phyloP scores from a whole-genome alignment of 1,140 invertebrate genomes.

The Eulimnadia texana region DNA sequence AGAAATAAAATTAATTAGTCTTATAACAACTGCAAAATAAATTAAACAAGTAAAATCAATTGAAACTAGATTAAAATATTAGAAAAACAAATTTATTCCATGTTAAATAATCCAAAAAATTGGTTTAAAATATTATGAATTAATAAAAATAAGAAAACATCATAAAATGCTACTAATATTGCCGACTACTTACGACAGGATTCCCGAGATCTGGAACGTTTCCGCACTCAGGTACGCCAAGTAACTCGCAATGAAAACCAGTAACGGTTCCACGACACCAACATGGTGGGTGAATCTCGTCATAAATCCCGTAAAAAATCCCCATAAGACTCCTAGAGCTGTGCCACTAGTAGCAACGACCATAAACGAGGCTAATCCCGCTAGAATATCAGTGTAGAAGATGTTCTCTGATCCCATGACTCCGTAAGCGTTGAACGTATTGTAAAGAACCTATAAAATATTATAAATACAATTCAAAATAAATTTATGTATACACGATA shows the following conservation, averaged over 20 bases:
- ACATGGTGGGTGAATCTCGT: conserved; percentile 91
- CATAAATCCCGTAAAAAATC: conserved; percentile 83
- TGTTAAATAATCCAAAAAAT: no score
- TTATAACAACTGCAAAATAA: not conserved
- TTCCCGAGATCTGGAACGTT: conserved; percentile 95
- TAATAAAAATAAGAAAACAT: no score
- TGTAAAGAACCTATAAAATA: conserved; percentile 64
- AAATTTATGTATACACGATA: not conserved
- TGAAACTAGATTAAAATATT: not conserved
- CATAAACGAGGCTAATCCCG: conserved; percentile 79
- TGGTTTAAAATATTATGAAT: no score
- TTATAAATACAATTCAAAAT: not conserved
- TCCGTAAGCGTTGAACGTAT: conserved; percentile 84
- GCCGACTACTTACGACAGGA: conserved; percentile 91
- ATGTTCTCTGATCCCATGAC: conserved; percentile 67
- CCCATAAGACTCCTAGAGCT: conserved; percentile 87
- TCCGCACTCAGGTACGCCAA: conserved; percentile 91
- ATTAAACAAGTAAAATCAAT: not conserved
- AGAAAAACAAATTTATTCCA: not conserved
- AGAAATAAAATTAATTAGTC: not conserved
- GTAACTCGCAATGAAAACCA: conserved; percentile 97
- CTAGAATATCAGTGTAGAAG: conserved; percentile 54
- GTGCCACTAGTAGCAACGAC: conserved; percentile 87
- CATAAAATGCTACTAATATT: no score
- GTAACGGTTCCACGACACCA: conserved; percentile 92